Conservation (phyloP, 2,888 invertebrate species). For the Prosapia bicincta region DNA sequence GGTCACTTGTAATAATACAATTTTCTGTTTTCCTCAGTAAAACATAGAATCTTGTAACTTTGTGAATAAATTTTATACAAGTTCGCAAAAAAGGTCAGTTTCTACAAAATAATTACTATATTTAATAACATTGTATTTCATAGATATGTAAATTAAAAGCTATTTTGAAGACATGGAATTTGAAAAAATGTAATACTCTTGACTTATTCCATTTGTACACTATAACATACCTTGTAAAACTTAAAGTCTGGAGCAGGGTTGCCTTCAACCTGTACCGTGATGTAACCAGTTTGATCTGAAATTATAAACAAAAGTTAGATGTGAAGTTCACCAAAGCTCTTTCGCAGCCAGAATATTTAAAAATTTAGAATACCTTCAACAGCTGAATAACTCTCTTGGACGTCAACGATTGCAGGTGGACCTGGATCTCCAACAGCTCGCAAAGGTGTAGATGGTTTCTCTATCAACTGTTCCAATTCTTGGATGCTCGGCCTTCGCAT, state of each 20-base stretch:
- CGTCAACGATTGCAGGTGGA: slow-evolving; percentile 87
- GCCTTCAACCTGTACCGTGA: slow-evolving; percentile 91
- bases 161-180: no score
- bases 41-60: no score
- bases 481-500: slow-evolving; percentile 85
- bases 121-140: no score
- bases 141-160: no score
- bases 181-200: no score
- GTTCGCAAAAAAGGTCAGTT: no score
- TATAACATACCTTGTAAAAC: slow-evolving; percentile 75
- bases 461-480: slow-evolving; percentile 85
- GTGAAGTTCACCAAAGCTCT: not conserved
- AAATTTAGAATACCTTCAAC: slow-evolving; percentile 74
- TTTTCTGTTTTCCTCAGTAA: no score
- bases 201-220: no score
- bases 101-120: no score
- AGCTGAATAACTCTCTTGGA: slow-evolving; percentile 92
- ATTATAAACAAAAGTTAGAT: slow-evolving; percentile 4
- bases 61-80: no score
- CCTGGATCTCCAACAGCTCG: slow-evolving; percentile 75
- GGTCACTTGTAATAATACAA: no score
- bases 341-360: not conserved
- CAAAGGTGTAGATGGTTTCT: slow-evolving; percentile 87
- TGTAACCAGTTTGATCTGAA: slow-evolving; percentile 86
- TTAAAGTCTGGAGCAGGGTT: slow-evolving; percentile 93